Conservation (phyloP, 2,113 vertebrate genomes). For the Oophaga pumilio region DNA sequence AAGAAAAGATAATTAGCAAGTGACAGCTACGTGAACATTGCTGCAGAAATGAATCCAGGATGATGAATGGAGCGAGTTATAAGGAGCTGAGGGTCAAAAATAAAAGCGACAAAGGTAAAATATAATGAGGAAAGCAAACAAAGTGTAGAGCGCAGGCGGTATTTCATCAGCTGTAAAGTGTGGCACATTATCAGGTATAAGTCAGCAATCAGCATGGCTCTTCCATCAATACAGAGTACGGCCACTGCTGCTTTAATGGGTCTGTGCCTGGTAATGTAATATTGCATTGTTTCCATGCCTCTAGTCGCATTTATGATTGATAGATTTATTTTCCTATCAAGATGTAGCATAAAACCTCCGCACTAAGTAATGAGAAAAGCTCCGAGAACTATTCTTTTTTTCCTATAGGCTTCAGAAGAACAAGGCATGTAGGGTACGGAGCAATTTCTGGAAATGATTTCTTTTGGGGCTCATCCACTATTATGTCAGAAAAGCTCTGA, state of each 20-base stretch:
- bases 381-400: background rate
- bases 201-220: background rate
- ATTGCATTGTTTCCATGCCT: background rate
- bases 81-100: background rate
- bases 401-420: background rate
- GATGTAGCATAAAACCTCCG: background rate
- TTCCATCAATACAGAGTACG: constrained; percentile 6
- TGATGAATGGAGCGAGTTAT: background rate
- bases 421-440: background rate
- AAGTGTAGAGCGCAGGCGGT: background rate
- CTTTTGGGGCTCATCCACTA: no score
- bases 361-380: background rate
- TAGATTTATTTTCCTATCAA: constrained; percentile 19
- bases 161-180: background rate
- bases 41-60: background rate
- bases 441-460: no score
- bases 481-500: no score
- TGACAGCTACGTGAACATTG: no score
- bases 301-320: constrained; percentile 11
- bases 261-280: constrained; percentile 14
- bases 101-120: background rate
- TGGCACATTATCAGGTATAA: background rate
- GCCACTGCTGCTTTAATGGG: background rate
- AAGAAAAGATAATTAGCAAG: no score
- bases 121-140: background rate